Evolutionary conservation across 2,797 vertebrate genomes (phyloP), one percentile per base, ranked within the genome.

Genomic region (Pyrrhura leucotis): DNA sequence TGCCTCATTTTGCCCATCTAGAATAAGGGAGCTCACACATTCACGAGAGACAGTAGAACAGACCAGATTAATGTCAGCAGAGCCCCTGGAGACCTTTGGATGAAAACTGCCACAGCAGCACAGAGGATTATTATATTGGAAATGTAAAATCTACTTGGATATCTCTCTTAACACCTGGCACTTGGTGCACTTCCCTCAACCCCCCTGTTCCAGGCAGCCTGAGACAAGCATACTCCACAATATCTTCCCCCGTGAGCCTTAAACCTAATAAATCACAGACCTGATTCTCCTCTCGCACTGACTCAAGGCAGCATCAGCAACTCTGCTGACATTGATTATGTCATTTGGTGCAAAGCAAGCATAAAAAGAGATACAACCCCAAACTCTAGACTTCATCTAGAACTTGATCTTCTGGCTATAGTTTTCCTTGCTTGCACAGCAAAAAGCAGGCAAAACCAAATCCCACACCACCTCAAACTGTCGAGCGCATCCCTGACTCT

Each of bases 371-470:
- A 85, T 61, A 69, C 84, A 68, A 62, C 59, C 67, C 78, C 92
- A 79, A 90, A 85, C 78, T 89, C 78, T 51, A 12, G 69, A 56
- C 71, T 93, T 50, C 81, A 7, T 73, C 81, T 76, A 47, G 54
- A 87, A 92, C 87, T 89, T 26, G 80, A 94, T 95, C 93, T 85
- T 19, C 66, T 58, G 80, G 44, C 75, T 50, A 10, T 62, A 84
- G 65, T 59, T 85, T 69, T 62, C 42, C n/a, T 59, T 89, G 84
- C 96, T 95, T 84, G 94, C 92, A 13, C 71, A 87, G 88, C 95
- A 93, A n/a, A 88, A 86, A 25, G 39, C 29, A 16, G 53, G 31
- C 19, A 69, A 33, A 85, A 15, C 22, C 45, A 26, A 80, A 79
- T 67, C 71, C 58, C 35, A 22, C 45, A 20, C 58, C 47, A 19